Evolutionary conservation across 2,888 invertebrate genomes (phyloP).

Genomic region (Synanthedon formicaeformis): DNA sequence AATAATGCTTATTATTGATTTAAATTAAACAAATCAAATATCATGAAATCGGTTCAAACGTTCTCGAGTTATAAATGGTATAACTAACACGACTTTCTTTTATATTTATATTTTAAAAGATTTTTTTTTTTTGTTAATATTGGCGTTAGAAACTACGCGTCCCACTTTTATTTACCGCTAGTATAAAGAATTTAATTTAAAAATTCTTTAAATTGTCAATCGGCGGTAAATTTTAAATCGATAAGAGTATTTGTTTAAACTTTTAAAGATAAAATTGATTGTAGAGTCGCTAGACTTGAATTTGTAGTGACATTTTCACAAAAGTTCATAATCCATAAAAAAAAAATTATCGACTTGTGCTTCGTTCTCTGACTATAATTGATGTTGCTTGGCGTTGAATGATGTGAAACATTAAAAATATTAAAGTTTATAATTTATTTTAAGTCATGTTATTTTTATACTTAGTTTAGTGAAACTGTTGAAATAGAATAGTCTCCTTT

Average conservation of each 20-base stretch:
- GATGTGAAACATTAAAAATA: slow-evolving; percentile 55
- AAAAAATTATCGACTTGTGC: slow-evolving; percentile 39
- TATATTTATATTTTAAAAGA: too few relatives aligned
- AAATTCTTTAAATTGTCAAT: slow-evolving; percentile 24
- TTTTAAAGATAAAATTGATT: slow-evolving; percentile 8
- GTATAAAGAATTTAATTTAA: slow-evolving; percentile 7
- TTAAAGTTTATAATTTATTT: slow-evolving; percentile 51
- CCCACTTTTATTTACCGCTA: slow-evolving; percentile 3
- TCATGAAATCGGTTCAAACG: too few relatives aligned
- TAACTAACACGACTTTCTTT: too few relatives aligned
- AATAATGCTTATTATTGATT: too few relatives aligned
- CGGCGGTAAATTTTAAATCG: slow-evolving; percentile 1
- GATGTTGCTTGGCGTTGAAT: slow-evolving; percentile 65
- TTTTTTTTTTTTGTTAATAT: too few relatives aligned
- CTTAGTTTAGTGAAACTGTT: slow-evolving; percentile 63
- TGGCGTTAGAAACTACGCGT: too few relatives aligned
- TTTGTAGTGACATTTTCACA: slow-evolving; percentile 50
- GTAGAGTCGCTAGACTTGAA: slow-evolving; percentile 67
- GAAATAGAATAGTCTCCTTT: slow-evolving; percentile 57
- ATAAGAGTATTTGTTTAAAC: too few relatives aligned
- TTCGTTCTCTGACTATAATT: slow-evolving; percentile 55
- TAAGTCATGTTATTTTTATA: slow-evolving; percentile 53
- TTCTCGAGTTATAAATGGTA: too few relatives aligned
- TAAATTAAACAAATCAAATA: too few relatives aligned
- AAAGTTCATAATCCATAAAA: slow-evolving; percentile 15